Evolutionary conservation across 2,113 vertebrate species (phyloP).

Genomic region (Parotia lawesii): DNA sequence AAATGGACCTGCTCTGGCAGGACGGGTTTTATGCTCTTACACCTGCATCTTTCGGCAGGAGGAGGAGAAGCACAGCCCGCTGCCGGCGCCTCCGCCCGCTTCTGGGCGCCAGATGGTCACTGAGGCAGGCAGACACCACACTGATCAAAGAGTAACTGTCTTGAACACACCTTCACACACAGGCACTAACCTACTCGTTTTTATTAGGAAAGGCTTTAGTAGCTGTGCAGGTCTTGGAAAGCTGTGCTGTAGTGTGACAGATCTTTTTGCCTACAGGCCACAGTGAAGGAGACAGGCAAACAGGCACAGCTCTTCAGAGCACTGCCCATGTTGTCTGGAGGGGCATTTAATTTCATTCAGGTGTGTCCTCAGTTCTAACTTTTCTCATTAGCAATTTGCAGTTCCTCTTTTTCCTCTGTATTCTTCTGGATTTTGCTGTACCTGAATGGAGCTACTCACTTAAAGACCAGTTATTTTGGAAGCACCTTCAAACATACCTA

Average conservation of each 20-base stretch:
- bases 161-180: not conserved
- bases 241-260: not conserved
- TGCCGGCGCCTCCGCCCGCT: fast-evolving
- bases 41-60: not conserved
- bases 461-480: not conserved
- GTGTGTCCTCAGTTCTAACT: not conserved
- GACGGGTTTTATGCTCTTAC: not conserved
- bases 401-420: not conserved
- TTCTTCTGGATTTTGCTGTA: not conserved
- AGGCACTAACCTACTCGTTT: not conserved
- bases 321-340: not conserved
- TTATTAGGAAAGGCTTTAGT: not conserved
- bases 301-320: not conserved
- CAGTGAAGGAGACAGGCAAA: not conserved
- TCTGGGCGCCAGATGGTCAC: not conserved
- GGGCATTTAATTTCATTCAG: not conserved
- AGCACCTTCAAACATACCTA: not conserved
- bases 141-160: not conserved
- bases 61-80: not conserved
- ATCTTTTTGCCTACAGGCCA: not conserved
- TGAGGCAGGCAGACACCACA: fast-evolving
- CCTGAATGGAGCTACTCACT: not conserved
- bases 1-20: not conserved
- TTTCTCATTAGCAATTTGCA: not conserved
- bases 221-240: not conserved